Base-by-base conservation (phyloP, 2,888 invertebrate genomes). In the Ennomos fuscantarius region DNA sequence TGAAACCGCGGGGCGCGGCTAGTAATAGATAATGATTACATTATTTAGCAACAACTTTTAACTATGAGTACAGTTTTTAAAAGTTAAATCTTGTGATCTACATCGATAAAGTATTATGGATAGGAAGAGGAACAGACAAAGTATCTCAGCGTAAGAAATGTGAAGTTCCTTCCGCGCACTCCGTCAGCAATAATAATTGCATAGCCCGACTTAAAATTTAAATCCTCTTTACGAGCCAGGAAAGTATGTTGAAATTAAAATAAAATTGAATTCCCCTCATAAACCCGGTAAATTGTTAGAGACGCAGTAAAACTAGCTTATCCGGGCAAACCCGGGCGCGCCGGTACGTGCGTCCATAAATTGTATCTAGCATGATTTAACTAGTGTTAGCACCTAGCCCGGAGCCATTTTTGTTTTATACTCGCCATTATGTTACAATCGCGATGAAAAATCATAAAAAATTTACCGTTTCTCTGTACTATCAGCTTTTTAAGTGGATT, bases 351-450 rank as follows among this genome's bases (percentile, higher is more conserved):
- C 69, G 68, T 62, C 69, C 73, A 73, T 78, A 79, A 76, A 78
- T 71, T 72, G 76, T 69, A 68, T 60, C 69, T 68, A 52, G 67
- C 66, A 76, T 79, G 80, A 79, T 79, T 78, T 77, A 79, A 74
- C 79, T 66, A 79, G 73, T 74, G 76, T 72, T 76, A 70, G 74
- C 79, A 74, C 73, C 74, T 69, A 66, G 68, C 62, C 58, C 63
- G 61, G 61, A 70, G 71, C 47, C 71, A 78, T 76, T 79, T 79
- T 78, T 79, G 78, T 78, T 72, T 55, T 56, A 76, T 74, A 70
- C 67, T 72, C 69, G 61, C 65, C 65, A 66, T 61, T 70, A 47
- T 31, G 31, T 73, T 76, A 86, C 75, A 65, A 59, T 69, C 68
- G 60, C 1, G 50, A 1, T 56, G 52, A 73, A 66, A 78, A 76